Evolutionary conservation across 2,888 invertebrate species (phyloP).

Genomic region (Latrodectus elegans): DNA sequence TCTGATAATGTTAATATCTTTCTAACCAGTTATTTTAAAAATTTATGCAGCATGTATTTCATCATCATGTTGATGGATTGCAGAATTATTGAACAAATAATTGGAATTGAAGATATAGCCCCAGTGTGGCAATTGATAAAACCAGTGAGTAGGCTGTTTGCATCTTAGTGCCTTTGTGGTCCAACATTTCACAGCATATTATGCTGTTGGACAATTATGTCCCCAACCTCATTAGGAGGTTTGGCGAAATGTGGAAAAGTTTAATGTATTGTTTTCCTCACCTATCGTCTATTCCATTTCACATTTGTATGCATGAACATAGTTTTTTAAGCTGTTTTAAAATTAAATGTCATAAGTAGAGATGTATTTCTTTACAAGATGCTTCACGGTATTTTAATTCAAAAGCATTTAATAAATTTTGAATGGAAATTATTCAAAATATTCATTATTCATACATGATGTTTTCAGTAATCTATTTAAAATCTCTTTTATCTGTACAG

Average conservation of each 20-base stretch:
- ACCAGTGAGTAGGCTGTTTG: constrained; percentile 67
- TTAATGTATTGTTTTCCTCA: not conserved
- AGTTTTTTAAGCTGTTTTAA: too few relatives aligned
- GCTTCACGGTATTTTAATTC: too few relatives aligned
- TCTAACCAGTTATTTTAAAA: constrained; percentile 56
- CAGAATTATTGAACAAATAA: constrained; percentile 32
- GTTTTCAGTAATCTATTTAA: too few relatives aligned
- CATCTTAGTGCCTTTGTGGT: constrained; percentile 55
- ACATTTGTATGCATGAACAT: too few relatives aligned
- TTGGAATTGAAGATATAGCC: constrained; percentile 43
- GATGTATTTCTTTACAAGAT: too few relatives aligned
- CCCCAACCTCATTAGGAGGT: constrained; percentile 69
- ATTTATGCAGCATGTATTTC: constrained; percentile 48
- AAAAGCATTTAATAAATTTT: too few relatives aligned
- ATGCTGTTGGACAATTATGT: constrained; percentile 69
- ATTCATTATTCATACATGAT: too few relatives aligned
- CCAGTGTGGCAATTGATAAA: constrained; percentile 6
- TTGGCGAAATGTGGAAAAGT: constrained; percentile 69
- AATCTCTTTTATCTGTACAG: too few relatives aligned
- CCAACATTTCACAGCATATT: constrained; percentile 68
- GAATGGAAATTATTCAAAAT: too few relatives aligned
- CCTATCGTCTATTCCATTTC: too few relatives aligned
- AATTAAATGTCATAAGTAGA: too few relatives aligned
- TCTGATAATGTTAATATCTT: not conserved
- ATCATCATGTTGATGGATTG: constrained; percentile 8